phyloP scores from a whole-genome alignment of 2,888 invertebrate species.

The Dioctria rufipes region DNA sequence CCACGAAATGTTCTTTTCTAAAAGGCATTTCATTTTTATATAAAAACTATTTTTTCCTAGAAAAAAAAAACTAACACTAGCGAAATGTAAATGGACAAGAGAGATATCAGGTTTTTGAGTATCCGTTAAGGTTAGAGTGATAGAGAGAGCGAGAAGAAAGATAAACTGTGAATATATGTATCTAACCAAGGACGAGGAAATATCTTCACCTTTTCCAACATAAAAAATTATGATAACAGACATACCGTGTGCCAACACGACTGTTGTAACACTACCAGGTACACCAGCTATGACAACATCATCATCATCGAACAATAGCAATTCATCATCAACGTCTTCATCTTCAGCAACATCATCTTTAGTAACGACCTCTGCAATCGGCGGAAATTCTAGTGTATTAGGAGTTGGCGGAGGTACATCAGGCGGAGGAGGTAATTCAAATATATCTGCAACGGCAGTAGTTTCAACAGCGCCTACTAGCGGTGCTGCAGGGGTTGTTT shows the following conservation, averaged over 20 bases:
- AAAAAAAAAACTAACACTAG: no score
- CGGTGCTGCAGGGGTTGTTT: not conserved
- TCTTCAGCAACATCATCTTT: constrained; percentile 32
- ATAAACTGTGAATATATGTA: not conserved
- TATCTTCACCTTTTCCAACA: constrained; percentile 17
- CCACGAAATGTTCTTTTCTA: no score
- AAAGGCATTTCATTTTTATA: no score
- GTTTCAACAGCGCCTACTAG: not conserved
- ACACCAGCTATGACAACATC: constrained; percentile 47
- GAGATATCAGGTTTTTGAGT: not conserved
- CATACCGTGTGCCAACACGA: constrained; percentile 35
- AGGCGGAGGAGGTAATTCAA: not conserved
- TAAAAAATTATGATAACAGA: constrained; percentile 51
- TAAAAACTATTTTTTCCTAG: no score
- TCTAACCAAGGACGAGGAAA: constrained; percentile 1
- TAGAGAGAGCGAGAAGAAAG: not conserved
- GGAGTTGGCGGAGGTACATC: not conserved
- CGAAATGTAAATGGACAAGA: no score
- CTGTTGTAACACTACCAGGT: constrained; percentile 38
- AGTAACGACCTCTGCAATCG: constrained; percentile 21
- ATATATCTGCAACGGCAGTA: not conserved
- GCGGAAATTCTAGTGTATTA: constrained; percentile 18
- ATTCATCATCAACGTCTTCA: constrained; percentile 33
- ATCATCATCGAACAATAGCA: constrained; percentile 33
- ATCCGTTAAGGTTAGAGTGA: not conserved